Percentiles rank a stretch among this genome's conserved stretches.
Evolutionary conservation across 2,888 invertebrate species (phyloP).

Genomic region (Zygogramma bicolorata): DNA sequence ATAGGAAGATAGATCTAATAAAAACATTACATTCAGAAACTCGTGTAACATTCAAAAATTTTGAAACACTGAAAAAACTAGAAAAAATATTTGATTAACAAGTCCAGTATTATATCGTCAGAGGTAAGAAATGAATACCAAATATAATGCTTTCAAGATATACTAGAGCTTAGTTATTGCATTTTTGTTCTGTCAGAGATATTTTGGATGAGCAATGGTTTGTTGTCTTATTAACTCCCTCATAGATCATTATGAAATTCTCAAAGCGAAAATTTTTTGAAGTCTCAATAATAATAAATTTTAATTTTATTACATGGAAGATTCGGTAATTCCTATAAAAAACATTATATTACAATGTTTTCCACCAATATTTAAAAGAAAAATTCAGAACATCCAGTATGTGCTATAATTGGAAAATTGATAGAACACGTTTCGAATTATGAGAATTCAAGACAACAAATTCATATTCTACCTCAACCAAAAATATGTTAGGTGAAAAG

Average conservation of each 20-base stretch:
- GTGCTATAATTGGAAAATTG: no score
- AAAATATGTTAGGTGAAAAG: neutral
- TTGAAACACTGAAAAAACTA: neutral
- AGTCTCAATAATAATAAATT: no score
- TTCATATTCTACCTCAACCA: neutral
- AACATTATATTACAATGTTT: no score
- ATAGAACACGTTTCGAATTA: no score
- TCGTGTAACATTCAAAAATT: neutral
- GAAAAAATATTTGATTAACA: neutral
- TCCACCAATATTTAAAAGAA: no score
- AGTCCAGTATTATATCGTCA: neutral
- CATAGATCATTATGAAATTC: no score
- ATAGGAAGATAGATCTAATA: neutral
- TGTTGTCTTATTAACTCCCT: neutral
- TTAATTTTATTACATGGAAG: no score
- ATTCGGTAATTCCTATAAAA: no score
- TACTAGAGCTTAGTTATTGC: neutral
- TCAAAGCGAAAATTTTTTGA: no score
- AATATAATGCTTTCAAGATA: slow-evolving; percentile 1
- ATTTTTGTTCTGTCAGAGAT: neutral
- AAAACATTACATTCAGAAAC: slow-evolving; percentile 1
- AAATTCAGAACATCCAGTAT: no score
- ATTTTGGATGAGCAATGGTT: neutral
- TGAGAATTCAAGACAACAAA: neutral
- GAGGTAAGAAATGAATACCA: neutral